phyloP scores from a whole-genome alignment of 2,797 vertebrate species.

The Capromys pilorides region DNA sequence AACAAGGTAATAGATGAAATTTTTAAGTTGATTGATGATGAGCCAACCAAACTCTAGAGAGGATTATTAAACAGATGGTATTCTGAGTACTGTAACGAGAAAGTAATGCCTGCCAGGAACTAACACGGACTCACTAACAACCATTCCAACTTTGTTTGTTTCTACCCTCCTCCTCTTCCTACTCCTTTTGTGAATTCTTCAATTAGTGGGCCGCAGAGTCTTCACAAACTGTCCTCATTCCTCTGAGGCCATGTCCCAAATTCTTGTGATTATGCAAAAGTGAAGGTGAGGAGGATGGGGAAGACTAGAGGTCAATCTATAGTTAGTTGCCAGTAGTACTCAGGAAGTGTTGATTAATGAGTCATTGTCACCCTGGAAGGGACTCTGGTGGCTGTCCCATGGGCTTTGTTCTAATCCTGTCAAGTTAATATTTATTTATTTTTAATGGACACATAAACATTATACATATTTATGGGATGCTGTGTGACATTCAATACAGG shows the following conservation, averaged over 20 bases:
- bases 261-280: neutral
- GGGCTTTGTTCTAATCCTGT: slow-evolving; percentile 48
- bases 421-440: slow-evolving; percentile 49
- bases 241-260: slow-evolving; percentile 2
- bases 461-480: neutral
- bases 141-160: slow-evolving; percentile 2
- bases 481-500: neutral
- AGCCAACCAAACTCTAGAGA: slow-evolving; percentile 57
- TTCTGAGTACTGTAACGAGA: slow-evolving; percentile 57
- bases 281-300: neutral
- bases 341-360: slow-evolving; percentile 12
- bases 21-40: slow-evolving; percentile 51
- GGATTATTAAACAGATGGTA: slow-evolving; percentile 70
- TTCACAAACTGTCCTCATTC: slow-evolving; percentile 20
- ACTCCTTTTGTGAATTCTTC: slow-evolving; percentile 14
- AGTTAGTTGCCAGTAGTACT: neutral
- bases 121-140: neutral
- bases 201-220: neutral
- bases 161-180: neutral
- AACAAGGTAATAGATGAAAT: slow-evolving; percentile 49
- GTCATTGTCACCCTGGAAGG: neutral
- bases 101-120: slow-evolving; percentile 49
- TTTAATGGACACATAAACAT: neutral
- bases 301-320: neutral
- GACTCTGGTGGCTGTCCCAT: neutral